Percentiles rank a stretch among this genome's conserved stretches.
phyloP scores from a whole-genome alignment of 2,113 vertebrate species.

The Onychorhynchus coronatus region DNA sequence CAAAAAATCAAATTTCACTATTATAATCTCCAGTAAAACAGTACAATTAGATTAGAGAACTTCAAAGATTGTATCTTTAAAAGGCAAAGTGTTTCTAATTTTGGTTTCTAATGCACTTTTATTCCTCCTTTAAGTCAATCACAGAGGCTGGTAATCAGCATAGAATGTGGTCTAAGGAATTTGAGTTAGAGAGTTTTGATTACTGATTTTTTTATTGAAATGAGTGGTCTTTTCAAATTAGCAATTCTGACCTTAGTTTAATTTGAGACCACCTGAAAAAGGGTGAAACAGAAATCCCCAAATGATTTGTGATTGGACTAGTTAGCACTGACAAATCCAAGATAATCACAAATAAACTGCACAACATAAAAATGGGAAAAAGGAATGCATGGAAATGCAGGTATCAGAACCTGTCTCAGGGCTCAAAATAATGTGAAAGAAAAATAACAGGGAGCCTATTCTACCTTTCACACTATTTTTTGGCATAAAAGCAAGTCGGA shows the following conservation, averaged over 20 bases:
- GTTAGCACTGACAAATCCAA: not conserved
- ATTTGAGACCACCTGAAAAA: not conserved
- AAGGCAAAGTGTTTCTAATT: not conserved
- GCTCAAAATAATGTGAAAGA: not conserved
- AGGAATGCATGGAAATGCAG: not conserved
- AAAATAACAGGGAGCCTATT: not conserved
- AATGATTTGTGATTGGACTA: not conserved
- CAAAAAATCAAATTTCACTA: not conserved
- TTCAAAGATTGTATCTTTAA: not conserved
- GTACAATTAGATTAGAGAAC: not conserved
- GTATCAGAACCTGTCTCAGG: not conserved
- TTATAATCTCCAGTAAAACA: not conserved
- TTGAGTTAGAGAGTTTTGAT: not conserved
- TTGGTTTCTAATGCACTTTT: not conserved
- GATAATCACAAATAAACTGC: not conserved
- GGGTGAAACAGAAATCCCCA: not conserved
- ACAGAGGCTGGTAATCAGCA: not conserved
- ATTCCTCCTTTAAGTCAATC: not conserved
- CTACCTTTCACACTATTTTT: not conserved
- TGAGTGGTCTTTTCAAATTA: not conserved
- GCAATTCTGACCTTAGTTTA: not conserved
- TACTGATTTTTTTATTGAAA: not conserved
- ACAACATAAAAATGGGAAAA: not conserved
- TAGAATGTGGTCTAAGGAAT: not conserved
- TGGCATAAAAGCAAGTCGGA: not conserved